Base-by-base conservation (phyloP, 2,797 vertebrate species). In the Coreius guichenoti region DNA sequence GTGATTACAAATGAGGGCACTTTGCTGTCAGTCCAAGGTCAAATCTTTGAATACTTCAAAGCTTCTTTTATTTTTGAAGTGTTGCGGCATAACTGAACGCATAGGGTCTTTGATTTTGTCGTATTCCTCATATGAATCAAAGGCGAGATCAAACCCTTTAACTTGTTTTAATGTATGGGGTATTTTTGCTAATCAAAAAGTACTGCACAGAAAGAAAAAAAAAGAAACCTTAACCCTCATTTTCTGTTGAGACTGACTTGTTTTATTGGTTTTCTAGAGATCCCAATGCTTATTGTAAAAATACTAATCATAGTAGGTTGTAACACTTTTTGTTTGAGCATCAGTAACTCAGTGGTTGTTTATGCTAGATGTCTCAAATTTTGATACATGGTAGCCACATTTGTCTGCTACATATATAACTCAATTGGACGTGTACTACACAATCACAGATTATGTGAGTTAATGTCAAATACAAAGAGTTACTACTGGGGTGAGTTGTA, bases 21-120 rank as follows among this genome's bases (percentile, higher is more conserved):
- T 81, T 79, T 83, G 67, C 81, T 76, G 69, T 88, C 81, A 70
- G 81, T 74, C 26, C 76, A 65, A 65, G 81, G 81, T 83, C 65
- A 79, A 76, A 58, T 83, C 63, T 88, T 75, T 84, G 56, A 86
- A 83, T 68, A 69, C 81, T 61, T 75, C 74, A 63, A 78, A 78
- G 36, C 5, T 31, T 77, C 19, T 39, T 78, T 78, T 58, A 56
- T 47, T 84, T 54, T 69, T 75, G 8, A 65, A 65, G 81, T n/a
- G 58, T 3, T 36, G 54, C 73, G 26, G 45, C 23, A 67, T 26
- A 56, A 54, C n/a, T 67, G 29, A 76, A 26, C 2, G 19, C 13
- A 67, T 45, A 51, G 58, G 39, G 56, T 33, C 43, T 83, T 65
- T 83, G 54, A 82, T 43, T 82, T 58, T 9, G 72, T 77, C 49